phyloP scores from a whole-genome alignment of 2,888 invertebrate species.

The Mesochorus sp. region DNA sequence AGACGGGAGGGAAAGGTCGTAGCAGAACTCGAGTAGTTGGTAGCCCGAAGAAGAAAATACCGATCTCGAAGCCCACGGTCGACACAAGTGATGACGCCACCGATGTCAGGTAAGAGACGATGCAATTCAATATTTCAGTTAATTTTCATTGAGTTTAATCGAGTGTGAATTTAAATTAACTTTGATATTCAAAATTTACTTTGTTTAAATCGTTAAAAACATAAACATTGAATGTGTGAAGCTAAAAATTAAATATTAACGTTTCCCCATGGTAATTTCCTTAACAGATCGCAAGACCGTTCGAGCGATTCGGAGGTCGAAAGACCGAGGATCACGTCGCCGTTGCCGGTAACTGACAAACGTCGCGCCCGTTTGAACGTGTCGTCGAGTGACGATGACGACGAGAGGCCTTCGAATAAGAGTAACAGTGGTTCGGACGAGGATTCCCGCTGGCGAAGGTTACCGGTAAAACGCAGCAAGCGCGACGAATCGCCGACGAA shows the following conservation, averaged over 20 bases:
- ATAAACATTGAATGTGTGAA: too few relatives aligned
- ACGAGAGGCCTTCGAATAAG: conserved; percentile 66
- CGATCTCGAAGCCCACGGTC: conserved; percentile 80
- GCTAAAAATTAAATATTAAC: too few relatives aligned
- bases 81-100: conserved; percentile 80
- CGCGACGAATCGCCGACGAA: conserved; percentile 75
- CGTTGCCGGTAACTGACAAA: conserved; percentile 65
- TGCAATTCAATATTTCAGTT: background rate
- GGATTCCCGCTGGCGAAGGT: conserved; percentile 71
- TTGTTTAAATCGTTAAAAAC: too few relatives aligned
- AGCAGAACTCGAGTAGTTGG: conserved; percentile 62
- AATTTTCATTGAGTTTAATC: background rate
- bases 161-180: background rate
- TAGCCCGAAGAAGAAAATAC: conserved; percentile 80
- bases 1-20: conserved; percentile 71
- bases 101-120: conserved; percentile 65
- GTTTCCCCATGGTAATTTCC: too few relatives aligned
- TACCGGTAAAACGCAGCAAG: conserved; percentile 74
- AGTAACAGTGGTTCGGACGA: conserved; percentile 72
- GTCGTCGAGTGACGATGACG: conserved; percentile 75
- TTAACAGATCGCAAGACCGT: conserved; percentile 66
- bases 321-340: conserved; percentile 54
- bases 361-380: conserved; percentile 68
- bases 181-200: background rate
- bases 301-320: conserved; percentile 81